phyloP scores from a whole-genome alignment of 2,888 invertebrate species.

The Drosophila vallismaia region DNA sequence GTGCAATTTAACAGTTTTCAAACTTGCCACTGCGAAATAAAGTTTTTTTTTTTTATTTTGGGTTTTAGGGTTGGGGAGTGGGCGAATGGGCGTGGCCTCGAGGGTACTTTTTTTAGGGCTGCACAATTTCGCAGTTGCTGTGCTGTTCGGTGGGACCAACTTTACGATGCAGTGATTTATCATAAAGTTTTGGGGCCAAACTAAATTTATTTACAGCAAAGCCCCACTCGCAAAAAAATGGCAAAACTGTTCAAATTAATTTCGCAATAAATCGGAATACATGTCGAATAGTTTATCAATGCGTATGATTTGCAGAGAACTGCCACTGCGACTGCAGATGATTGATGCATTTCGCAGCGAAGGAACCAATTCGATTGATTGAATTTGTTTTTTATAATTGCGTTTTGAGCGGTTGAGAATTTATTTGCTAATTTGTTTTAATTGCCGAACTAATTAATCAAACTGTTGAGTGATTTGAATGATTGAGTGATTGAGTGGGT shows the following conservation, averaged over 20 bases:
- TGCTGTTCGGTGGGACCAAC: conserved; percentile 17
- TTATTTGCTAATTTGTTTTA: conserved; percentile 46
- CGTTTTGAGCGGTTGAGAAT: conserved; percentile 24
- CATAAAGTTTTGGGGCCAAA: conserved; percentile 50
- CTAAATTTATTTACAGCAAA: conserved; percentile 39
- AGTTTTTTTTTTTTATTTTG: conserved; percentile 48
- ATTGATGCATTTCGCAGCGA: conserved; percentile 6
- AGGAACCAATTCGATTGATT: conserved; percentile 21
- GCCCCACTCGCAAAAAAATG: conserved; percentile 7
- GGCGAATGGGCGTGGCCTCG: conserved; percentile 20
- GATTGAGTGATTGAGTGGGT: conserved; percentile 6
- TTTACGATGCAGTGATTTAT: conserved; percentile 58
- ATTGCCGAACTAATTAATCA: conserved; percentile 40
- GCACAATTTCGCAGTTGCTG: conserved; percentile 26
- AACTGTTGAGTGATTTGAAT: conserved; percentile 13
- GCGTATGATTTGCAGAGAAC: conserved; percentile 4
- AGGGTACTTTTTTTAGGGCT: conserved; percentile 16
- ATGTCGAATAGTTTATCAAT: conserved; percentile 8
- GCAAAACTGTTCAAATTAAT: conserved; percentile 26
- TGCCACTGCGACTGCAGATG: conserved; percentile 2
- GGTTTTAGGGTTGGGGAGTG: conserved; percentile 18
- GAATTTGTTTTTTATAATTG: conserved; percentile 23
- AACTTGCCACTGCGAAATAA: conserved; percentile 50
- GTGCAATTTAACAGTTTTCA: conserved; percentile 51
- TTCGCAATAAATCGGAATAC: conserved; percentile 27